Base-by-base conservation (phyloP, 2,888 invertebrate species). In the Xylocampa areola region DNA sequence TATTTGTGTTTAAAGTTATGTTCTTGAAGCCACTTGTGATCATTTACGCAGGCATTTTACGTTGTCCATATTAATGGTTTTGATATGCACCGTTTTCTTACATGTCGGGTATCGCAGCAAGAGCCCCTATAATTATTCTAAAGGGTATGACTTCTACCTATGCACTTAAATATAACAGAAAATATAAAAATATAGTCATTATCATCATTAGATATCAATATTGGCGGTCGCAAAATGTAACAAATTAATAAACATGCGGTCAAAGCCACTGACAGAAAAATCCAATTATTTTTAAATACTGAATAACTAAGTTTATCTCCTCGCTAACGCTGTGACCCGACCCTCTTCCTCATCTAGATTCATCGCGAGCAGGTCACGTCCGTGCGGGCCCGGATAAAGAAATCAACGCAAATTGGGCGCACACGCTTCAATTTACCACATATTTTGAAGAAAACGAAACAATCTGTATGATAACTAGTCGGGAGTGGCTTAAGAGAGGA, bases 381-480 rank as follows among this genome's bases (percentile, higher is more conserved):
- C 77, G 64, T 62, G 60, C 75, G 67, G 73, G 79, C 60, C 66
- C 73, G 86, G 86, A 89, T 90, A 88, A 89, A 90, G 90, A 88
- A 90, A 90, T 90, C 89, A 86, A 86, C 82, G 85, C 86, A 89
- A 89, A 90, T 90, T 85, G 88, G 79, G 74, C 62, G 69, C 75
- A 66, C 74, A 68, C 74, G 73, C 70, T 72, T 76, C 78, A 68
- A 76, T 73, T 77, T 73, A 74, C 81, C 81, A 80, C 84, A 84
- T 81, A 83, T 83, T 70, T 68, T 49, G 51, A 51, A n/a, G n/a
- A n/a, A n/a, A 76, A 82, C 77, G 81, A 80, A 87, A 88, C 87
- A 84, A 87, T 88, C 77, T 84, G 76, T 84, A 86, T 84, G 85
- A 70, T 76, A 76, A 75, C 60, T 53, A 55, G 51, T 4, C 10